A percentile compares a stretch with the other conserved stretches of the same genome.
Evolutionary conservation across 2,113 vertebrate species (phyloP).

Genomic region (Ivindomyrus marchei): DNA sequence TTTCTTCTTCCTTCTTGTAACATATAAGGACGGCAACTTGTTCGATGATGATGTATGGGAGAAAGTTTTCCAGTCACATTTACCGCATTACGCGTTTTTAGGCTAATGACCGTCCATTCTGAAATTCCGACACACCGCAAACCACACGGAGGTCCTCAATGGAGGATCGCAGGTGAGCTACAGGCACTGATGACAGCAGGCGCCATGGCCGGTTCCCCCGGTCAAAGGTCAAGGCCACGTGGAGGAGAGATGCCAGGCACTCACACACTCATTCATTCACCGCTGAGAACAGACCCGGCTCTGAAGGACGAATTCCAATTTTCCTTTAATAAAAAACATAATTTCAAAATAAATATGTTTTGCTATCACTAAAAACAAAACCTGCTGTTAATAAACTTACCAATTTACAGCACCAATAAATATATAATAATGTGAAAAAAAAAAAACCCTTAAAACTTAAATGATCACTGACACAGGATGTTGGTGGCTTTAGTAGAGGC

Average conservation of each 20-base stretch:
- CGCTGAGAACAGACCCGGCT: not conserved
- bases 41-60: not conserved
- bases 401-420: constrained; percentile 45
- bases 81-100: not conserved
- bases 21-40: not conserved
- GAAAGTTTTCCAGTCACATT: not conserved
- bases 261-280: not conserved
- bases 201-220: not conserved
- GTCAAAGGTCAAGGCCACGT: not conserved
- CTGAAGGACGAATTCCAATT: constrained; percentile 50
- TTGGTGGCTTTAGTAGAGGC: constrained; percentile 7
- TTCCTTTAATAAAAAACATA: constrained; percentile 69
- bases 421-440: constrained; percentile 37
- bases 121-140: not conserved
- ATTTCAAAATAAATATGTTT: constrained; percentile 74
- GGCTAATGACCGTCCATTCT: not conserved
- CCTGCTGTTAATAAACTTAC: constrained; percentile 57
- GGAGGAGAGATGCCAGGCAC: not conserved
- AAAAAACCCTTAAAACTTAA: constrained; percentile 28
- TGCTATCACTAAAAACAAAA: constrained; percentile 60
- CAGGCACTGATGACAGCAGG: not conserved
- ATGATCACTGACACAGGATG: constrained; percentile 13
- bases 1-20: not conserved
- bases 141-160: not conserved
- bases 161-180: not conserved